Evolutionary conservation across 2,888 invertebrate genomes (phyloP), one percentile per base, ranked within the genome.

Genomic region (Parnassius glacialis): DNA sequence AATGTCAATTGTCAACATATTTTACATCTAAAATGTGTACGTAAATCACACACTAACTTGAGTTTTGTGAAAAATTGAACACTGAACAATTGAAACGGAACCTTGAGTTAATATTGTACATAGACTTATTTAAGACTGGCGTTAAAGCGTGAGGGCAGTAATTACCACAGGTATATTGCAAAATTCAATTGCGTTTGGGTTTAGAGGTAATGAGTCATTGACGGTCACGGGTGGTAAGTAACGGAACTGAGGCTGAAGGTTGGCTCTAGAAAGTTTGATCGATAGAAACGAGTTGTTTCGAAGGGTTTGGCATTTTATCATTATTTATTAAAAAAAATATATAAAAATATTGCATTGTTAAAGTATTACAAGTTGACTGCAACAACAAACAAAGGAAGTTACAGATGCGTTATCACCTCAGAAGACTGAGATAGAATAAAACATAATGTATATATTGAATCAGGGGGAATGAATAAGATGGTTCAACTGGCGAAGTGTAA

Each of bases 161-260:
- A 34, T 34, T 34, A 34, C 34, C 7, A 34, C 5, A 34, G 43
- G 11, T 16, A 54, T 11, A 16, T 56, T 56, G 52, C 56, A 45
- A 61, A 61, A 61, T 61, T 61, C 16, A 47, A 47, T 57, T 52
- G 47, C 52, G 52, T 52, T 57, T 52, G 16, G 41, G 52, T 59
- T 53, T 51, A 59, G 55, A 42, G 42, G 45, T 55, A 63, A 59
- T 51, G 54, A 55, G 58, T 50, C 41, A 62, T 42, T 48, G 56
- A 57, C 59, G 59, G 59, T 59, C 63, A 59, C 56, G 47, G 55
- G 47, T 47, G 45, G 50, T 50, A 53, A 53, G 61, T 51, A 61
- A 52, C 54, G 50, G 51, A 63, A 59, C 55, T 42, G 47, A 43
- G 57, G 12, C 50, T 53, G 58, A 59, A 63, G 59, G 55, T 55